Base-by-base conservation (phyloP, 2,888 invertebrate species). In the Xanthia togata region DNA sequence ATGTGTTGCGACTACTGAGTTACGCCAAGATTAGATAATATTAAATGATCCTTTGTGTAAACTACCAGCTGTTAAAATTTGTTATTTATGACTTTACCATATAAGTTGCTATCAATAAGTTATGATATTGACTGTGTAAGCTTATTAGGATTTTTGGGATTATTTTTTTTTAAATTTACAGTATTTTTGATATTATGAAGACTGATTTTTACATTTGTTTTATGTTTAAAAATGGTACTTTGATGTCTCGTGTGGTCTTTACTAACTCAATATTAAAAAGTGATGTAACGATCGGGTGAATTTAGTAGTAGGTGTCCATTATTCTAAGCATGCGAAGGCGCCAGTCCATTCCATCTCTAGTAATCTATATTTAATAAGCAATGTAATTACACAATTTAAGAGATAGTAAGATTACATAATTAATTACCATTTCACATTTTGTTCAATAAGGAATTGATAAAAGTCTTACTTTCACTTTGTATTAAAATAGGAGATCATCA, bases 21-120 rank as follows among this genome's bases (percentile, higher is more conserved):
- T 94, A 94, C 94, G 91, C 92, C 82, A 78, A 92, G 94, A 93
- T 93, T 92, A 93, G 93, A 93, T 93, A 91, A 89, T 90, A 89
- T 91, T 92, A 93, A 94, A 92, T 89, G 90, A 90, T 90, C 89
- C 91, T 93, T 93, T 92, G 93, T 93, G 89, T 92, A 87, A 88
- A 90, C 90, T 83, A 62, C 78, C 60, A 70, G 73, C 76, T 78
- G 62, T 81, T 82, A 88, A 85, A 85, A 80, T 81, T 83, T 68
- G 72, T 87, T 88, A 74, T 84, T 87, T 88, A 84, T 85, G 68
- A 72, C 6, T 76, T 70, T 71, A 70, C 68, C 35, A 31, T 81
- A 73, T 86, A 82, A 82, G 70, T 77, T 73, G 70, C 57, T 76
- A 76, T 79, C 70, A 87, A 83, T 79, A 76, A 62, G 71, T 38